Evolutionary conservation across 2,888 invertebrate species (phyloP).

Genomic region (Cyclophora punctaria): DNA sequence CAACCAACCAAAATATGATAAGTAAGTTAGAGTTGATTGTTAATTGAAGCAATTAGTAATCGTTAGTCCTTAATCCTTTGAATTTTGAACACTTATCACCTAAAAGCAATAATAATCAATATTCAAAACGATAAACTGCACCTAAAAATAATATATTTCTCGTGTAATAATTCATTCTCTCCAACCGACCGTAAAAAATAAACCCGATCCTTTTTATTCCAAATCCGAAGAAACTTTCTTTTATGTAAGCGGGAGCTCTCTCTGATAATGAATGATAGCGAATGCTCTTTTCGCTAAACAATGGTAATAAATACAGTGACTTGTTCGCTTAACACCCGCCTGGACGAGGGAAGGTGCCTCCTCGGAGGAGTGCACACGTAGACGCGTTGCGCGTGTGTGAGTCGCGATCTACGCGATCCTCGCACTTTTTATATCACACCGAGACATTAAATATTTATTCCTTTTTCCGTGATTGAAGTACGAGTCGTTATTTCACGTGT

Average conservation of each 20-base stretch:
- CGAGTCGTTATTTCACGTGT: too few species aligned
- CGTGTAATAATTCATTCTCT: neutral
- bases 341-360: slow-evolving; percentile 26
- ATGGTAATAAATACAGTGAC: slow-evolving; percentile 74
- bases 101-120: too few species aligned
- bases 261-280: slow-evolving; percentile 63
- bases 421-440: slow-evolving; percentile 6
- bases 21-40: too few species aligned
- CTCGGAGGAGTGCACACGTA: slow-evolving; percentile 15
- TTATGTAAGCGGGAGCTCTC: slow-evolving; percentile 34
- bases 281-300: slow-evolving; percentile 67
- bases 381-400: slow-evolving; percentile 26
- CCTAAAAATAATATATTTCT: neutral
- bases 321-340: slow-evolving; percentile 55
- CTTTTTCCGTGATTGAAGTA: too few species aligned
- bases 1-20: too few species aligned
- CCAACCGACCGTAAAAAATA: slow-evolving; percentile 5
- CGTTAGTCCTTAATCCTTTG: too few species aligned
- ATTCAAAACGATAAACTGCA: too few species aligned
- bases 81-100: too few species aligned
- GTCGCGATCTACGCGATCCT: slow-evolving; percentile 15
- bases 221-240: slow-evolving; percentile 22
- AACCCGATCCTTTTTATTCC: slow-evolving; percentile 23
- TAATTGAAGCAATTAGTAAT: too few species aligned
- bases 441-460: neutral